Base-by-base conservation (phyloP, 2,113 vertebrate genomes). In the Meleagris gallopavo region DNA sequence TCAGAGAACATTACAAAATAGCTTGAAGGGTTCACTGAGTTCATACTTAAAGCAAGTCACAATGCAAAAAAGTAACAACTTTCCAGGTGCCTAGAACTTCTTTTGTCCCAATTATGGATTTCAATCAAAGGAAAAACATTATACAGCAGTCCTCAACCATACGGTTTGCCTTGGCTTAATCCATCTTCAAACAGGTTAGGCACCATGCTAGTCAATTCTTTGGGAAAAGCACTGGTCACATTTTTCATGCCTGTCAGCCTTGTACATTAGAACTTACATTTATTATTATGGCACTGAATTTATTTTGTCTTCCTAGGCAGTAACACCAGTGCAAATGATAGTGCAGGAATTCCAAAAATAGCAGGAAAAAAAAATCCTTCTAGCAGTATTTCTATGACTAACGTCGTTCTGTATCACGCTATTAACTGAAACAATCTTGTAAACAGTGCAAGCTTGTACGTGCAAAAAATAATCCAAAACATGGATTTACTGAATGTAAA, bases 1-100 rank as follows among this genome's bases (percentile, higher is more conserved):
- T 93, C 88, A 94, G 82, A 95, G 57, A 84, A 52, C 73, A 65
- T 12, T 54, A 75, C 43, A 95, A 94, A 94, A 93, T 81, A 95
- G 73, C 65, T 75, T 57, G 54, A 94, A 75, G 36, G 54, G 66
- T 83, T 95, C 57, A 83, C 43, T 1, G 7, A 75, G n/a, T 78
- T 94, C 76, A 75, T 64, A 88, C 55, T 73, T 60, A 38, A 21
- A 78, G 45, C 45, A 85, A 83, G 90, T 93, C 95, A 96, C 41
- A 12, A 94, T 60, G 60, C 57, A 88, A 83, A 83, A 71, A 58
- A 75, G 61, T 54, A 89, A 83, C 43, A 90, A 64, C 55, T 67
- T 48, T 64, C 69, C 43, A 83, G 94, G 55, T 43, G 22, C 52
- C 34, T 90, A 43, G 38, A 88, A 85, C 48, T 72, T 72, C 70